phyloP scores from a whole-genome alignment of 2,113 vertebrate genomes.

The Pseudopipra pipra region DNA sequence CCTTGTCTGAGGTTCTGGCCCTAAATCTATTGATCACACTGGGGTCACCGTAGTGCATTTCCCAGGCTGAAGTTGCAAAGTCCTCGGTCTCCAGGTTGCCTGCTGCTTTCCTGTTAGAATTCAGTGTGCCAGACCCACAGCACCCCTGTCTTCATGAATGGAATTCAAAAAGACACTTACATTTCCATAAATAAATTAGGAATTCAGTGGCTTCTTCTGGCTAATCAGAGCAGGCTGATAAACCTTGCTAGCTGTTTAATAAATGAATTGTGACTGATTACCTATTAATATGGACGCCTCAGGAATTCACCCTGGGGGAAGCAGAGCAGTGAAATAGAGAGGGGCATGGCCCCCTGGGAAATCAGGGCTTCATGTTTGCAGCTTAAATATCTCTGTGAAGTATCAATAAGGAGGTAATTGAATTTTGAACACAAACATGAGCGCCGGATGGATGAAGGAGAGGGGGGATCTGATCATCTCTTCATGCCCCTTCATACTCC shows the following conservation, averaged over 20 bases:
- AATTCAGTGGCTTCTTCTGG: slow-evolving; percentile 97
- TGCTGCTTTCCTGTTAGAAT: slow-evolving; percentile 65
- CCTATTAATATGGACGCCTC: slow-evolving; percentile 99
- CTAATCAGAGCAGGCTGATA: slow-evolving; percentile 96
- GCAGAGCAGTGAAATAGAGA: slow-evolving; percentile 98
- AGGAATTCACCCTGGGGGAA: slow-evolving; percentile 91
- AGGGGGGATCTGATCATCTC: slow-evolving; percentile 82
- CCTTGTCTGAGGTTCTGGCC: slow-evolving; percentile 50
- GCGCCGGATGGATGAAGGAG: slow-evolving; percentile 87
- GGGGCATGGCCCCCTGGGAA: slow-evolving; percentile 98
- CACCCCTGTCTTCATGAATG: slow-evolving; percentile 72
- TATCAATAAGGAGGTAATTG: slow-evolving; percentile 99
- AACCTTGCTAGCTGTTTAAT: slow-evolving; percentile 99
- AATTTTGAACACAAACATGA: slow-evolving; percentile 99
- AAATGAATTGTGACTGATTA: slow-evolving; percentile 99
- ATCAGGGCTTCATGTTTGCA: slow-evolving; percentile 99
- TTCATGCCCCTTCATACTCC: slow-evolving; percentile 80
- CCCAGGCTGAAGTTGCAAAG: slow-evolving; percentile 9
- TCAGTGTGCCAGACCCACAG: slow-evolving; percentile 31
- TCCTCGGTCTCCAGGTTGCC: background rate
- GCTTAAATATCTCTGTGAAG: slow-evolving; percentile 99
- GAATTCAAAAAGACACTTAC: slow-evolving; percentile 93
- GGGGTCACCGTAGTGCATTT: slow-evolving; percentile 3
- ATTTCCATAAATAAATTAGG: slow-evolving; percentile 99
- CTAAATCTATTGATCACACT: slow-evolving; percentile 19